A percentile compares a stretch with the other conserved stretches of the same genome.
These are phyloP conservation scores for Ennomos quercinarius DNA, from an alignment of 2,888 invertebrate genomes.

Conservation along the genomic window DNA sequence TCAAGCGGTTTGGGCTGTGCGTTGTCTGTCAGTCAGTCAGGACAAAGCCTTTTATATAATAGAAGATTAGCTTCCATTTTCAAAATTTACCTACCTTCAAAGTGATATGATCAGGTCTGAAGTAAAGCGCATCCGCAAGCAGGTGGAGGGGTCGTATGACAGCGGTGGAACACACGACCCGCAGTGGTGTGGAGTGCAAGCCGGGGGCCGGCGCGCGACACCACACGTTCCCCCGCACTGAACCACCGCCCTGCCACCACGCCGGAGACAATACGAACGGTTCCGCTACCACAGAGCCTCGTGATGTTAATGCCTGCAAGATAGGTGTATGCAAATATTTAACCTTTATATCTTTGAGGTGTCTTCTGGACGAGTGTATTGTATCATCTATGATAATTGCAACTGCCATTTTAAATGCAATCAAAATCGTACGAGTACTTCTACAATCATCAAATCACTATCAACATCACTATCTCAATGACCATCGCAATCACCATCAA, in stretches of 20 bases:
- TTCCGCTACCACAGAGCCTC: constrained; percentile 48
- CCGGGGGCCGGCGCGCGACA: constrained; percentile 56
- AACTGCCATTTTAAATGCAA: no score
- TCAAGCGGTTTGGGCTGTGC: no score
- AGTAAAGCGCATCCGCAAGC: constrained; percentile 65
- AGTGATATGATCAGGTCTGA: constrained; percentile 54
- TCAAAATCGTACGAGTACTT: no score
- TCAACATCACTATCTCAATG: no score
- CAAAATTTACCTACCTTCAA: constrained; percentile 53
- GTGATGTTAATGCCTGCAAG: constrained; percentile 39
- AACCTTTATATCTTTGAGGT: no score
- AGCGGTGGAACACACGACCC: constrained; percentile 60
- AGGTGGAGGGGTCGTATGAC: constrained; percentile 55
- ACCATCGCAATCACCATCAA: no score
- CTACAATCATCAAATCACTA: no score
- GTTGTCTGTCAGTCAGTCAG: no score
- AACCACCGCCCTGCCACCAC: constrained; percentile 61
- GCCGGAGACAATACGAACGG: constrained; percentile 59
- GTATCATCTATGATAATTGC: no score
- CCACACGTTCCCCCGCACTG: constrained; percentile 48
- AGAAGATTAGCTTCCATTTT: background rate
- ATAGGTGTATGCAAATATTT: background rate
- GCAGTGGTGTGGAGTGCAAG: constrained; percentile 51
- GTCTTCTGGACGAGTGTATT: no score
- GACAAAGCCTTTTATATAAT: no score